phyloP scores from a whole-genome alignment of 2,113 vertebrate species.

The Ammodytes marinus region DNA sequence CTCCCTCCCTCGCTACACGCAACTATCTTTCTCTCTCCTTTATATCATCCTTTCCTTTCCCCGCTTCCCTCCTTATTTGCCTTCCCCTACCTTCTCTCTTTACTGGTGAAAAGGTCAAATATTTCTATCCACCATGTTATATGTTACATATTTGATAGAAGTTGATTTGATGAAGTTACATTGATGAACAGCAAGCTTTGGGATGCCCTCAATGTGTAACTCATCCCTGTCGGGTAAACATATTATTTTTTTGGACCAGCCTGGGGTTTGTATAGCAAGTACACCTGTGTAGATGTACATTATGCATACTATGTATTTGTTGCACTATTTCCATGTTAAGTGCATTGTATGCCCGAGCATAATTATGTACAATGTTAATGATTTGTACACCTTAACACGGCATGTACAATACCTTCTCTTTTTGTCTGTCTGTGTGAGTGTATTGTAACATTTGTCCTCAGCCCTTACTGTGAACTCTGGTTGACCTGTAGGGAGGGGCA shows the following conservation, averaged over 20 bases:
- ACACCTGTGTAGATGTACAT: not conserved
- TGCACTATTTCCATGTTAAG: not conserved
- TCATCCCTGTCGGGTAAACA: not conserved
- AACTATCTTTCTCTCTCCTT: slow-evolving; percentile 47
- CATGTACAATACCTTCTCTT: too few species aligned
- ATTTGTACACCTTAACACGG: not conserved
- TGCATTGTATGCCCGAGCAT: not conserved
- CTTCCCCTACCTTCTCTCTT: slow-evolving; percentile 15
- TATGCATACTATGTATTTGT: not conserved
- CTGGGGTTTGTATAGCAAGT: not conserved
- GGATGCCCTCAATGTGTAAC: not conserved
- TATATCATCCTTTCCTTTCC: slow-evolving; percentile 40
- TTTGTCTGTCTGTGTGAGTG: not conserved
- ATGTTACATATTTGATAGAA: slow-evolving; percentile 10
- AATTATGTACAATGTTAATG: not conserved
- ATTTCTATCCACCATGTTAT: not conserved
- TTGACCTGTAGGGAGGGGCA: slow-evolving; percentile 80
- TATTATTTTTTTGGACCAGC: too few species aligned
- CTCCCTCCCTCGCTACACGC: slow-evolving; percentile 55
- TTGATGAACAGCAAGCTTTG: not conserved
- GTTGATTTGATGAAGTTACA: not conserved
- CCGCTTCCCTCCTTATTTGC: slow-evolving; percentile 44
- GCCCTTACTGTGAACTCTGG: slow-evolving; percentile 77
- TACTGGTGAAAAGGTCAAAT: slow-evolving; percentile 1
- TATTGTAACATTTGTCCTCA: slow-evolving; percentile 20